phyloP scores from a whole-genome alignment of 2,113 vertebrate species.

The Entomyzon cyanotis region DNA sequence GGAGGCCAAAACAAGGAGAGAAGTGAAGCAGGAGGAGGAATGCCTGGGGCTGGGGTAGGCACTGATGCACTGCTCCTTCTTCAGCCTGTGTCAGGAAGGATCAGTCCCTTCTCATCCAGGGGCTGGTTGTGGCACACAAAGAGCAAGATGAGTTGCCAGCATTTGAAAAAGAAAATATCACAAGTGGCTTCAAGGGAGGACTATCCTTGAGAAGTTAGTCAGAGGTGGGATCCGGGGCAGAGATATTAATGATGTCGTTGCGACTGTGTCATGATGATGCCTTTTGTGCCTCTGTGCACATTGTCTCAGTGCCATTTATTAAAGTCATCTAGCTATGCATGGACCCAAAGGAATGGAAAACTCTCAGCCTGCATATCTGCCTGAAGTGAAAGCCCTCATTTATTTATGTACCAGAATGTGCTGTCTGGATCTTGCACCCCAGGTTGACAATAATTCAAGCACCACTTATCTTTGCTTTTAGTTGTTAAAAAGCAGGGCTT shows the following conservation, averaged over 20 bases:
- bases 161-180: not conserved
- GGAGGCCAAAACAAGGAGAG: not conserved
- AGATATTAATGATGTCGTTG: not conserved
- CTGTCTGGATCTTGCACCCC: not conserved
- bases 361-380: not conserved
- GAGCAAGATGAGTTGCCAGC: not conserved
- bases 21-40: not conserved
- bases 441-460: not conserved
- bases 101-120: not conserved
- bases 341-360: not conserved
- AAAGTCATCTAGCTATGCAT: not conserved
- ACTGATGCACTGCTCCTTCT: not conserved
- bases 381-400: not conserved
- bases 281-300: not conserved
- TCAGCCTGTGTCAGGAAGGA: not conserved
- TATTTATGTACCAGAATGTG: not conserved
- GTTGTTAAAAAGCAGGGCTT: not conserved
- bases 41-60: not conserved
- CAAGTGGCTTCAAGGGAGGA: not conserved
- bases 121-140: rapidly evolving
- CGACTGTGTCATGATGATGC: not conserved
- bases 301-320: not conserved
- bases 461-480: not conserved
- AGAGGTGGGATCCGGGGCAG: not conserved
- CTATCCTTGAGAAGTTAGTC: not conserved